Percentiles rank a stretch among this genome's conserved stretches.
Evolutionary conservation across 2,113 vertebrate genomes (phyloP).

Genomic region (Gymnocephalus cernua): DNA sequence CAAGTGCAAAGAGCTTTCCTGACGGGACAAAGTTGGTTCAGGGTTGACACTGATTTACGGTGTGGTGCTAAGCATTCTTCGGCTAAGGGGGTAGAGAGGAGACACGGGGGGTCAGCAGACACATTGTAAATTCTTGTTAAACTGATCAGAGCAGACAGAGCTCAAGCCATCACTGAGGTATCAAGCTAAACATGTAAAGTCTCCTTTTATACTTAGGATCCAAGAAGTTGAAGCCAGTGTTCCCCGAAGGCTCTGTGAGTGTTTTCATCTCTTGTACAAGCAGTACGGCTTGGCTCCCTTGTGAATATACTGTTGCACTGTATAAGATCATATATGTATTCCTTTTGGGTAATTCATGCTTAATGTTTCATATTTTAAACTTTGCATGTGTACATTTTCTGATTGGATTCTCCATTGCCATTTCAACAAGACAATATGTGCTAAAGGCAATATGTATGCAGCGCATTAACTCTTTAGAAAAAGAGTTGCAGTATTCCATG

Average conservation of each 20-base stretch:
- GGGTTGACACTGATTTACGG: conserved; percentile 65
- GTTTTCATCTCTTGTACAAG: conserved; percentile 51
- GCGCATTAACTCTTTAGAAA: background rate
- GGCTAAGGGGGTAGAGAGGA: conserved; percentile 3
- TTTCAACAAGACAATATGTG: conserved; percentile 7
- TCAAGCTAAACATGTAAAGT: conserved; percentile 53
- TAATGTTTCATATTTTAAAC: conserved; percentile 10
- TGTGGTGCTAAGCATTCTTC: conserved; percentile 57
- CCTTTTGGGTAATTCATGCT: background rate
- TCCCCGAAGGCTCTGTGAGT: conserved; percentile 56
- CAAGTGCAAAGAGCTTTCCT: conserved; percentile 62
- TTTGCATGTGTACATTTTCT: background rate
- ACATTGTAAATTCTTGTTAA: conserved; percentile 47
- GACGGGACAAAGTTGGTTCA: conserved; percentile 68
- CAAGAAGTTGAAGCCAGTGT: conserved; percentile 33
- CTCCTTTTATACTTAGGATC: conserved; percentile 30
- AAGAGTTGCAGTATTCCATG: background rate
- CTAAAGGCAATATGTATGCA: conserved; percentile 9
- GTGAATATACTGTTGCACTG: conserved; percentile 4
- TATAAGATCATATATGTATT: conserved; percentile 2
- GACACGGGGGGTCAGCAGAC: conserved; percentile 46
- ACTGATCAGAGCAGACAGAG: conserved; percentile 53
- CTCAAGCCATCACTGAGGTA: conserved; percentile 45
- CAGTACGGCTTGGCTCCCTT: background rate
- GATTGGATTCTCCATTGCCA: background rate